Evolutionary conservation across 2,888 invertebrate species (phyloP), one percentile per base, ranked within the genome.

Genomic region (Ptycholaimellus sp.): DNA sequence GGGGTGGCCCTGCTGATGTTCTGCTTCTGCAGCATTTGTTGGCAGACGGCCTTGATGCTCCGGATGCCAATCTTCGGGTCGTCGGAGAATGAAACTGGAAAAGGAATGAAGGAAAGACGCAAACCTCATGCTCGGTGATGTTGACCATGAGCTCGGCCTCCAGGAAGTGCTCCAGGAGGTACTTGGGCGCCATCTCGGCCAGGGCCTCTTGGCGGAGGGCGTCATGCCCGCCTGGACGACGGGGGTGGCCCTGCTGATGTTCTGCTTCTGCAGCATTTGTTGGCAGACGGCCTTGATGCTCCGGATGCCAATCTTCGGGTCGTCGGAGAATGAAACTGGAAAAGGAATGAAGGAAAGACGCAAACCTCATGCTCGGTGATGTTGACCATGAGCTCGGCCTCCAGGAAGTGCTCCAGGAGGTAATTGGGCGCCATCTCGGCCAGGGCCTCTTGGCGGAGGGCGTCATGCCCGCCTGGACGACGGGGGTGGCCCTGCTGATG

Each of bases 181-280:
- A 96, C 59, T 96, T 96, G 0, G 93, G 93, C 0, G 90, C 90
- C 90, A 99, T 93, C 59, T 96, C 93, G 1, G 79, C 46, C 31
- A 54, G 50, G 11, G 52, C 49, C 45, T 51, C 62, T 96, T 96
- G 1, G 96, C 96, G 11, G 90, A 87, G 2, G 96, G 96, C 2
- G 96, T 93, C 90, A 99, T 93, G 34, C 93, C 93, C 17, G 43
- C 46, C 63, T 93, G 93, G 0, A 96, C 93, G 1, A 96, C 87
- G 50, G 99, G 87, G 51, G 90, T 85, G 9, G 93, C 93, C 54
- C 90, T 70, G 51, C 85, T 83, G 50, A 96, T 96, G 59, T 87
- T 93, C 63, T 96, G 93, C 57, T 93, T 90, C 58, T 96, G 93
- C n/a, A n/a, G n/a, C 93, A 96, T 99, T 49, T 93, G 72, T 30